Conservation (phyloP, 2,113 vertebrate species). For the Sorex araneus region DNA sequence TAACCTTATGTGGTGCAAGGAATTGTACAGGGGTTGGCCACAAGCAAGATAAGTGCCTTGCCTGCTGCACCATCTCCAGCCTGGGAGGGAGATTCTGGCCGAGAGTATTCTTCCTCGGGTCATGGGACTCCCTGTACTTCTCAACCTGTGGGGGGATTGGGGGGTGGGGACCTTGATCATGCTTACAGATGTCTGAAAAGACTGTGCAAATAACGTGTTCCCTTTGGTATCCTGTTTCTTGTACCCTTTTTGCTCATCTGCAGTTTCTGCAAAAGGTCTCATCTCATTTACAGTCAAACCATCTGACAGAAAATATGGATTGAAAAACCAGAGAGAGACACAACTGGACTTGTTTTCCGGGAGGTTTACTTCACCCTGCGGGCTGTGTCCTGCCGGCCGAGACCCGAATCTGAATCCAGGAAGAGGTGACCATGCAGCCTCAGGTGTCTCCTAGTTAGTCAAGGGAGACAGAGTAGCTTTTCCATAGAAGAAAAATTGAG, state of each 20-base stretch:
- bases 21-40: too few relatives aligned
- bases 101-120: constrained; percentile 46
- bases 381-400: background rate
- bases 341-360: background rate
- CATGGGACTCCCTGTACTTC: constrained; percentile 14
- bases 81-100: constrained; percentile 20
- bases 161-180: constrained; percentile 50
- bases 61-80: too few relatives aligned
- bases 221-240: constrained; percentile 15
- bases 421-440: background rate
- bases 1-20: too few relatives aligned
- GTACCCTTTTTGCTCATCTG: constrained; percentile 30
- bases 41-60: too few relatives aligned
- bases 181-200: constrained; percentile 45
- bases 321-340: constrained; percentile 3
- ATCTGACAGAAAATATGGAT: constrained; percentile 44
- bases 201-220: background rate
- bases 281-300: constrained; percentile 35
- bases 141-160: background rate
- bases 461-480: background rate
- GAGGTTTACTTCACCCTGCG: background rate
- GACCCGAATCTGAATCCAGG: too few relatives aligned
- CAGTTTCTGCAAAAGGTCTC: constrained; percentile 66
- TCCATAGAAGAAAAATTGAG: background rate
- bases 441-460: background rate